phyloP scores from a whole-genome alignment of 92 coral and sea anemone species.

The Parazoanthus darwini region DNA sequence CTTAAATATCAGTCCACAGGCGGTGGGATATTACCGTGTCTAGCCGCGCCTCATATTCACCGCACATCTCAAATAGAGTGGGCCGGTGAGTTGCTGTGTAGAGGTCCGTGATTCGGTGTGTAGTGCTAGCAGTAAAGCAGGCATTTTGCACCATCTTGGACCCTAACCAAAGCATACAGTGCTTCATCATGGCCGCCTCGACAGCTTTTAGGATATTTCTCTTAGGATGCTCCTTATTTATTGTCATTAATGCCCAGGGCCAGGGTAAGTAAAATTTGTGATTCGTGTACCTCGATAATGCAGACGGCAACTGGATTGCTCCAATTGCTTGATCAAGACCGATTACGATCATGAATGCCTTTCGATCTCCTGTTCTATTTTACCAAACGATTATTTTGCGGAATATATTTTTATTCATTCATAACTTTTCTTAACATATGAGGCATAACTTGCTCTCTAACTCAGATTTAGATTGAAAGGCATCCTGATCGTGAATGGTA shows the following conservation, averaged over 20 bases:
- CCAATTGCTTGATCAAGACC: not conserved
- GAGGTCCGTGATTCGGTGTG: slow-evolving; percentile 49
- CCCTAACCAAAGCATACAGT: slow-evolving; percentile 33
- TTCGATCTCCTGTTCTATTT: not conserved
- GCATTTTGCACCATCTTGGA: slow-evolving; percentile 50
- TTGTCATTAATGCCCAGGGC: slow-evolving; percentile 15
- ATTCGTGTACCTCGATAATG: not conserved
- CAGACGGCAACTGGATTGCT: not conserved
- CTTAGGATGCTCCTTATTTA: slow-evolving; percentile 37
- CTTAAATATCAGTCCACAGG: slow-evolving; percentile 49
- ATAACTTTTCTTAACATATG: not conserved
- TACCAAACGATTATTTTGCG: not conserved
- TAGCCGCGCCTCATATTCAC: slow-evolving; percentile 46
- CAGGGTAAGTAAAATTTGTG: slow-evolving; percentile 26
- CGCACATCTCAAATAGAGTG: slow-evolving; percentile 46
- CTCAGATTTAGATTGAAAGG: slow-evolving; percentile 12
- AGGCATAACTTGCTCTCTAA: not conserved
- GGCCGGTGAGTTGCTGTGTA: slow-evolving; percentile 35
- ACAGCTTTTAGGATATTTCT: slow-evolving; percentile 34
- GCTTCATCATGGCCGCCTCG: slow-evolving; percentile 32
- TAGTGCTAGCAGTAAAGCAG: slow-evolving; percentile 39
- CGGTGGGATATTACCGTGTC: slow-evolving; percentile 45
- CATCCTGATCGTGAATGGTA: slow-evolving; percentile 15
- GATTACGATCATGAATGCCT: not conserved
- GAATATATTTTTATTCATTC: not conserved